Conservation (phyloP, 2,797 vertebrate genomes). For the Acanthiza pusilla region DNA sequence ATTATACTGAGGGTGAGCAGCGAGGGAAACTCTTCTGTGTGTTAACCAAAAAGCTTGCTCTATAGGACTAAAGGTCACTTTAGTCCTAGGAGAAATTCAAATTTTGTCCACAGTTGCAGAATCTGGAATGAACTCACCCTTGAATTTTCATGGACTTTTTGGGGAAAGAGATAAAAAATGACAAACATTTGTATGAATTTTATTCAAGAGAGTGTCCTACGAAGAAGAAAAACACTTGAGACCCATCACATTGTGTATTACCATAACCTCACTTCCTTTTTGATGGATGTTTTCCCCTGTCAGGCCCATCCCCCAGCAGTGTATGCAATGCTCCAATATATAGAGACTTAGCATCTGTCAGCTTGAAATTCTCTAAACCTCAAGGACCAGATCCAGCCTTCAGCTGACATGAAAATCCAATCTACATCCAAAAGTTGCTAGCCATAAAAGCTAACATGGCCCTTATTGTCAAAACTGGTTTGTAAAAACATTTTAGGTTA, state of each 20-base stretch:
- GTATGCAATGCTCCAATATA: not conserved
- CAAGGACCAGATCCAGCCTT: not conserved
- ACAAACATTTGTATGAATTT: not conserved
- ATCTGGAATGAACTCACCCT: not conserved
- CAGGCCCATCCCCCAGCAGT: not conserved
- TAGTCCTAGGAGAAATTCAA: not conserved
- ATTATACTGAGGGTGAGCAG: not conserved
- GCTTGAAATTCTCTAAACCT: not conserved
- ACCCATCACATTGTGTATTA: not conserved
- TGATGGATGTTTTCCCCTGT: not conserved
- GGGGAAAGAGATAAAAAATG: not conserved
- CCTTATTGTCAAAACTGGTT: not conserved
- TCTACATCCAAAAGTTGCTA: not conserved
- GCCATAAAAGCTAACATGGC: not conserved
- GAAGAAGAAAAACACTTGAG: not conserved
- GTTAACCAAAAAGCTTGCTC: not conserved
- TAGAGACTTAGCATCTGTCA: not conserved
- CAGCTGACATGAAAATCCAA: not conserved
- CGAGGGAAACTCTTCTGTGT: not conserved
- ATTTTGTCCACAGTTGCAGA: not conserved
- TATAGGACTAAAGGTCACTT: not conserved
- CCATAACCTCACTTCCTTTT: not conserved
- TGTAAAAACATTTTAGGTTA: not conserved
- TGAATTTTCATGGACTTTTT: not conserved
- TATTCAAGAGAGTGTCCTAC: not conserved